These are phyloP conservation scores for Montipora capricornis DNA, from an alignment of 64 coral and sea anemone species.

Conservation along the genomic window DNA sequence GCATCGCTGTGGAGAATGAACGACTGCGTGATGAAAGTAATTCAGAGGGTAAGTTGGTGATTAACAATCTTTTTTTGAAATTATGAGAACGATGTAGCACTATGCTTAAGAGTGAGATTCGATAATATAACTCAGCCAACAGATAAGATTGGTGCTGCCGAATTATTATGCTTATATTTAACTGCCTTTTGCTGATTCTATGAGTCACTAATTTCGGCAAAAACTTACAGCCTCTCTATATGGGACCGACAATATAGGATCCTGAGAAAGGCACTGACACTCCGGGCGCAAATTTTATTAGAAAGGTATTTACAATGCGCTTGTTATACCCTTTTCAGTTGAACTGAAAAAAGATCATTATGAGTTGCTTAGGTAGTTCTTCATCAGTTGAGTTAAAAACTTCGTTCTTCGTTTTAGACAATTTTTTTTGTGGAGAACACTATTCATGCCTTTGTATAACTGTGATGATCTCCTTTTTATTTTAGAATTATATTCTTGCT, in stretches of 20 bases:
- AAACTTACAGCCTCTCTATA: not conserved
- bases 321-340: not conserved
- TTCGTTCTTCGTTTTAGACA: not conserved
- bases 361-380: not conserved
- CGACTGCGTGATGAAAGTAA: not conserved
- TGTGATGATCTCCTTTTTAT: not conserved
- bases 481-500: not conserved
- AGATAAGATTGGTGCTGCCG: not conserved
- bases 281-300: not conserved
- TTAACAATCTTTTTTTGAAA: not conserved
- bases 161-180: not conserved
- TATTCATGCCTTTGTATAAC: not conserved
- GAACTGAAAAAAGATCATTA: not conserved
- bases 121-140: not conserved
- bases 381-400: not conserved
- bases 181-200: not conserved
- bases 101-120: too few species aligned
- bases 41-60: not conserved
- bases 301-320: not conserved
- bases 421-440: not conserved
- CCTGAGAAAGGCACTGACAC: not conserved
- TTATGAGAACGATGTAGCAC: not conserved
- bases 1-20: slow-evolving; percentile 32
- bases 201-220: not conserved
- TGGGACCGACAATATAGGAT: not conserved